Base-by-base conservation (phyloP, 2,888 invertebrate genomes). In the Drosophila yooni region DNA sequence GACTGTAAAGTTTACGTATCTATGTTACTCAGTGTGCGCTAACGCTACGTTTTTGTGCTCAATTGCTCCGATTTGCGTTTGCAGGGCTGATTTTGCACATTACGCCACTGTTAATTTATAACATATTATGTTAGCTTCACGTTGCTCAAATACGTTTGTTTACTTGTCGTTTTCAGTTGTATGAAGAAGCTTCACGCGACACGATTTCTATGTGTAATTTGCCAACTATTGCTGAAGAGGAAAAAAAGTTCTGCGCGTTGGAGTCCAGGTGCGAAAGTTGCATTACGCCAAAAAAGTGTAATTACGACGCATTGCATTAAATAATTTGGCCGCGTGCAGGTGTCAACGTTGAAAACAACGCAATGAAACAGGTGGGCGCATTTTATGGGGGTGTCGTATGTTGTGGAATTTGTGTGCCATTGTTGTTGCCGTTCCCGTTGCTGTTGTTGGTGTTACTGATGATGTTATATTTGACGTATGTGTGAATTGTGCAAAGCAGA, bases 301-400 rank as follows among this genome's bases (percentile, higher is more conserved):
- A 65, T 71, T 80, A 76, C 76, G 76, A 71, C 80, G 70, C 71
- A 80, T 68, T 80, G 78, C 76, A 78, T 65, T 76, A 78, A 69
- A 54, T 58, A 76, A 73, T 71, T 76, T 80, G 65, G 76, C 78
- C 81, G 76, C 81, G 72, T 68, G 60, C 81, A 76, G 38, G 46
- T 79, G 66, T 72, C 73, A 57, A 65, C 46, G 53, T 46, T 56
- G 27, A 13, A 57, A 31, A 57, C 60, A 71, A 33, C 79, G 67
- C 76, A 78, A 69, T 79, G 79, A 76, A 81, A 79, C 79, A 79
- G 79, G 79, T 79, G 79, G 79, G 79, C 78, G 81, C 78, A 66
- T 64, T 69, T 50, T 74, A 66, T 66, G 78, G 74, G 79, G 74
- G 79, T 74, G 74, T 68, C 62, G 56, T 46, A 56, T 69, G 74